These are phyloP conservation scores for Sigmodon hispidus DNA, from an alignment of 2,113 vertebrate genomes.

Conservation along the genomic window DNA sequence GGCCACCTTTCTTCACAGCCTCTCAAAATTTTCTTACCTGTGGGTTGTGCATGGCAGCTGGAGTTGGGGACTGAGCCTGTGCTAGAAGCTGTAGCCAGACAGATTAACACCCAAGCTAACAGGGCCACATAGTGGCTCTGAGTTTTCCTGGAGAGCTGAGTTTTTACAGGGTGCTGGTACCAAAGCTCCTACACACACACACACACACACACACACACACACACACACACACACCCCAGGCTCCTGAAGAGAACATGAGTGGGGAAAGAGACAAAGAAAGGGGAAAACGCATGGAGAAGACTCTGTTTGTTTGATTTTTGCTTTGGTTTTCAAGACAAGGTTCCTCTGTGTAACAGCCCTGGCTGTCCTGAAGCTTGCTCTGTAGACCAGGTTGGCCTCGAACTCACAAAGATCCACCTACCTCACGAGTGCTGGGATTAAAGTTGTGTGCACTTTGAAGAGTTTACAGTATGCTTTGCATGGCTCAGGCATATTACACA, in stretches of 20 bases:
- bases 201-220: too few relatives aligned
- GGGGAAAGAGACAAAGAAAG: neutral
- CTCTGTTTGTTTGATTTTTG: too few relatives aligned
- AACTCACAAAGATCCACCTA: neutral
- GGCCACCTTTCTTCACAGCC: neutral
- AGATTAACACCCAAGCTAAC: neutral
- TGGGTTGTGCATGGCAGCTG: neutral
- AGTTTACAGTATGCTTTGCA: neutral
- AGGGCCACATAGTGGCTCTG: neutral
- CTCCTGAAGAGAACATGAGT: neutral
- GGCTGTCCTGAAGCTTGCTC: neutral
- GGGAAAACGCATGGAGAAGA: neutral
- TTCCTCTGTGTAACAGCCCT: neutral
- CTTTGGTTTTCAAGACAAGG: too few relatives aligned
- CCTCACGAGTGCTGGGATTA: neutral
- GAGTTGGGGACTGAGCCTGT: neutral
- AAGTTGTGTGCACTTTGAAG: neutral
- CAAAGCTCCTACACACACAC: too few relatives aligned
- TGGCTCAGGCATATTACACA: neutral
- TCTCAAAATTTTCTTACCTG: neutral
- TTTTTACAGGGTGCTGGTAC: neutral
- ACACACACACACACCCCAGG: too few relatives aligned
- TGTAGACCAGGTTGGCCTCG: too few relatives aligned
- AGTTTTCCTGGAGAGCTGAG: conserved; percentile 14
- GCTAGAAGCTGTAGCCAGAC: neutral